A percentile compares a stretch with the other conserved stretches of the same genome.
Evolutionary conservation across 2,113 vertebrate genomes (phyloP).

Genomic region (Hemiscyllium ocellatum): DNA sequence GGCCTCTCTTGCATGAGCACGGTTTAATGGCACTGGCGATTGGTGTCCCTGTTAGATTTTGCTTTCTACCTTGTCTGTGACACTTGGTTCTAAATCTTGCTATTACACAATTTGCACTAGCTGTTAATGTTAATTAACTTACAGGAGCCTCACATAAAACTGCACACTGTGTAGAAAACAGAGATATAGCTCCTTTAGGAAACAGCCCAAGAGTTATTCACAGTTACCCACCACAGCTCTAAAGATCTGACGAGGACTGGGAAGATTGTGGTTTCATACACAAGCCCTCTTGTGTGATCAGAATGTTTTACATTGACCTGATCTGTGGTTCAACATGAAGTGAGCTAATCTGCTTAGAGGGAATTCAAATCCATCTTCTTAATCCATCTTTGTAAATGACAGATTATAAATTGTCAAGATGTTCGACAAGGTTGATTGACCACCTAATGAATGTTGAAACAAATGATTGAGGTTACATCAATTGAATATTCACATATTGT

Average conservation of each 20-base stretch:
- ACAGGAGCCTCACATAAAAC: neutral
- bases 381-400: conserved; percentile 29
- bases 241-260: too few relatives aligned
- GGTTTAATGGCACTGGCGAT: neutral
- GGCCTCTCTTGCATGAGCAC: neutral
- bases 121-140: neutral
- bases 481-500: conserved; percentile 25
- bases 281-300: neutral
- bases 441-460: neutral
- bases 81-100: neutral
- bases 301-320: neutral
- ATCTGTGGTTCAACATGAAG: neutral
- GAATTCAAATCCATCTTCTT: conserved; percentile 10
- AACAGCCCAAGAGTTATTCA: neutral
- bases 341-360: neutral
- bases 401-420: neutral
- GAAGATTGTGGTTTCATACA: neutral
- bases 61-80: neutral
- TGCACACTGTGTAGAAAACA: neutral
- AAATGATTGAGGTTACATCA: neutral
- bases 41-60: neutral
- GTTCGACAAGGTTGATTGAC: conserved; percentile 28
- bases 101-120: neutral
- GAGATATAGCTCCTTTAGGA: neutral
- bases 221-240: neutral